A percentile compares a stretch with the other conserved stretches of the same genome.
These are phyloP conservation scores for Platyrinchus mystaceus DNA, from an alignment of 2,797 vertebrate genomes.

Conservation along the genomic window DNA sequence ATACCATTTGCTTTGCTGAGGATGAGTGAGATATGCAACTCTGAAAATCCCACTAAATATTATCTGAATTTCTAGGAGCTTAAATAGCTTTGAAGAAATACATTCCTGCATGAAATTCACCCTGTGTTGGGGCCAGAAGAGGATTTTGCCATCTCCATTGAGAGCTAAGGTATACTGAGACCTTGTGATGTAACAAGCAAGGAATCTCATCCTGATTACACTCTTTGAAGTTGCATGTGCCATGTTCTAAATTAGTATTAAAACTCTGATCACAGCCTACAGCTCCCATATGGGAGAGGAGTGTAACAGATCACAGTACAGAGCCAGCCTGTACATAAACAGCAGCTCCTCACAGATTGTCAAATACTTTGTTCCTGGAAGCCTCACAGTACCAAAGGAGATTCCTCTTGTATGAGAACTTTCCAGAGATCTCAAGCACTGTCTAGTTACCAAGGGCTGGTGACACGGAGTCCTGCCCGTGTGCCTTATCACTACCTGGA, in stretches of 20 bases:
- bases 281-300: not conserved
- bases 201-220: not conserved
- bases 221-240: not conserved
- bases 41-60: not conserved
- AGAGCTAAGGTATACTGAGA: not conserved
- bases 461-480: not conserved
- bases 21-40: not conserved
- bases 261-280: not conserved
- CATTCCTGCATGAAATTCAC: not conserved
- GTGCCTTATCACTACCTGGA: not conserved
- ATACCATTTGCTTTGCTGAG: not conserved
- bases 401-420: not conserved
- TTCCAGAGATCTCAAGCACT: not conserved
- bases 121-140: not conserved
- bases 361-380: not conserved
- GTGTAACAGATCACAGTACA: not conserved
- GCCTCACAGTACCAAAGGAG: not conserved
- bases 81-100: not conserved
- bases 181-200: not conserved
- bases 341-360: not conserved
- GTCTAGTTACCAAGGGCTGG: not conserved
- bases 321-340: not conserved
- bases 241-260: not conserved
- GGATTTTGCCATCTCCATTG: not conserved
- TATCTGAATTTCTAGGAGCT: not conserved